Base-by-base conservation (phyloP, 2,113 vertebrate species). In the Malaclemys terrapin region DNA sequence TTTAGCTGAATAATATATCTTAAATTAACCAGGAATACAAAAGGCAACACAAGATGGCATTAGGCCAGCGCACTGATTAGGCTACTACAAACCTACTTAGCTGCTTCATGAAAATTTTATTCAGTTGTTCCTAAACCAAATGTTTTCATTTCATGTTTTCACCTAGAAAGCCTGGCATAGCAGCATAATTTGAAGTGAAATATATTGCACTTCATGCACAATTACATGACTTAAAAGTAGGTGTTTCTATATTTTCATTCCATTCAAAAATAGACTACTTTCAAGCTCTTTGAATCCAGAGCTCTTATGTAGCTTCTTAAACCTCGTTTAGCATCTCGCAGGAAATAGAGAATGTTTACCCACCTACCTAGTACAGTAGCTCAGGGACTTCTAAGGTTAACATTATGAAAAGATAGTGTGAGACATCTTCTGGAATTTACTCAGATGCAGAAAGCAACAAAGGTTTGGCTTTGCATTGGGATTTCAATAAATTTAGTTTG, bases 401-500 rank as follows among this genome's bases (percentile, higher is more conserved):
- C 69, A 14, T 22, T 93, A 90, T 84, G 62, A 54, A 94, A 88
- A 81, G 11, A 62, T 72, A 47, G 47, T 85, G 50, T 72, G 76
- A n/a, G 45, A 42, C 38, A 80, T 76, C 82, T 6, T 69, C 85
- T 89, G 95, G 79, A 89, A 91, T 96, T 85, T 89, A 54, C 80
- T n/a, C n/a, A 87, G n/a, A 5, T 53, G 31, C 13, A 65, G 38
- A 85, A 91, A 81, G 84, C 82, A 82, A 52, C 72, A 76, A 85
- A 89, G 38, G 13, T 88, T 89, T 82, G 85, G 16, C 5, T 57
- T 91, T 94, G 19, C 53, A 79, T 31, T 82, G 87, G 17, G 2
- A 87, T 97, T 97, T 93, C 86, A 78, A 4, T 90, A 88, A 93
- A 17, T 94, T 94, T 80, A 84, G 80, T 87, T 59, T 89, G 89